These are phyloP conservation scores for Hirudinaria manillensis DNA, from an alignment of 2,888 invertebrate species.

Conservation along the genomic window DNA sequence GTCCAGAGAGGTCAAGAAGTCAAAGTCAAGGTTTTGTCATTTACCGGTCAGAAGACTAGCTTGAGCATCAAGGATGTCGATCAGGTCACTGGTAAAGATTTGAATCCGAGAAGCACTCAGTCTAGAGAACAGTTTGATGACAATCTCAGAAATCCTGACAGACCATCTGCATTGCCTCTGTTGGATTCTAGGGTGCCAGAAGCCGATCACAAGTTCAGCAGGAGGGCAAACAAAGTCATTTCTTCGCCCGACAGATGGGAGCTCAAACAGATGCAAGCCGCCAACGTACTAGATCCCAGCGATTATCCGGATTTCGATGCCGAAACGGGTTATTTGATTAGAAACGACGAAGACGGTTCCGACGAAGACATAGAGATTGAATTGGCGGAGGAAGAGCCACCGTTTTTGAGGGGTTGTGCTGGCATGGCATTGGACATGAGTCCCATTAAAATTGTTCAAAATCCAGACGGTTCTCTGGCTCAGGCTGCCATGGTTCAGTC, in stretches of 20 bases:
- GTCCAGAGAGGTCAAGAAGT: conserved; percentile 80
- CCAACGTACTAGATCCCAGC: conserved; percentile 81
- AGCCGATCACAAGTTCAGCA: conserved; percentile 44
- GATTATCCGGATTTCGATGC: conserved; percentile 84
- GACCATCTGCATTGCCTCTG: conserved; percentile 64
- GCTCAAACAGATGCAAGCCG: conserved; percentile 91
- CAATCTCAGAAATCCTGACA: conserved; percentile 75
- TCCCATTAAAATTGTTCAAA: conserved; percentile 86
- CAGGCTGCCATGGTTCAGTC: conserved; percentile 99
- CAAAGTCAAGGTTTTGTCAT: conserved; percentile 72
- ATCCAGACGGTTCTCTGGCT: conserved; percentile 95
- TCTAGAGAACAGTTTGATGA: conserved; percentile 50
- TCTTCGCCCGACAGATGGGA: conserved; percentile 95
- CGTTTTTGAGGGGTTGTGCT: conserved; percentile 73
- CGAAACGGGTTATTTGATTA: conserved; percentile 83
- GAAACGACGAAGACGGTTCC: conserved; percentile 58
- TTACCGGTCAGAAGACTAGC: conserved; percentile 65
- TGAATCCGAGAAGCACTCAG: conserved; percentile 66
- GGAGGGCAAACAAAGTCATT: conserved; percentile 66
- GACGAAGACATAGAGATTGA: conserved; percentile 98
- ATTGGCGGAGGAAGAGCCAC: conserved; percentile 94
- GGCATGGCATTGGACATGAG: conserved; percentile 78
- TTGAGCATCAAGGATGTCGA: conserved; percentile 69
- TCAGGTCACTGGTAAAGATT: conserved; percentile 84
- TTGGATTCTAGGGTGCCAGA: conserved; percentile 37